Evolutionary conservation across 2,113 vertebrate species (phyloP).

Genomic region (Kryptolebias marmoratus): DNA sequence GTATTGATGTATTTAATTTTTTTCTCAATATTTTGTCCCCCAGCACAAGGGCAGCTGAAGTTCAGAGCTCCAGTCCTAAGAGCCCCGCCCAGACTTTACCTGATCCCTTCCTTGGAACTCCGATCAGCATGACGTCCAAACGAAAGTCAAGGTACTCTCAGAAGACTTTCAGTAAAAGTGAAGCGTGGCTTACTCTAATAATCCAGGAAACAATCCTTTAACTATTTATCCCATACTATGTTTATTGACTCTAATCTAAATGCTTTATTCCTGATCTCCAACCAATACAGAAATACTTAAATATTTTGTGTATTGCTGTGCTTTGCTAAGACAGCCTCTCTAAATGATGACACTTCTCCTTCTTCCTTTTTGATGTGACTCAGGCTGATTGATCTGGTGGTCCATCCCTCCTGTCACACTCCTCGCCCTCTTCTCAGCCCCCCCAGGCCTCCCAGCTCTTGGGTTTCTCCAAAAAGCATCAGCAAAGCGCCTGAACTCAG

Average conservation of each 20-base stretch:
- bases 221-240: neutral
- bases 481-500: constrained; percentile 84
- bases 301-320: neutral
- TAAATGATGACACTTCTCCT: constrained; percentile 4
- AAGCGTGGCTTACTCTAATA: neutral
- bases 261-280: neutral
- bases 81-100: constrained; percentile 58
- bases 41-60: constrained; percentile 74
- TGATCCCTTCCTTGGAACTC: constrained; percentile 90
- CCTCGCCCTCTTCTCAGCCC: constrained; percentile 71
- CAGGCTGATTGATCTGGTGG: constrained; percentile 87
- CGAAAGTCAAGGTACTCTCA: constrained; percentile 86
- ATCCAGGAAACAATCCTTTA: neutral
- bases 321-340: neutral
- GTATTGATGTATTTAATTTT: neutral
- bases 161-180: neutral
- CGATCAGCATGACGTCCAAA: constrained; percentile 82
- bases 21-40: constrained; percentile 6
- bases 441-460: constrained; percentile 65
- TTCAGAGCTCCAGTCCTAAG: constrained; percentile 43
- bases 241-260: too few species aligned
- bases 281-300: neutral
- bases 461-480: constrained; percentile 67
- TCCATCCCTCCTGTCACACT: constrained; percentile 80
- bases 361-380: neutral